Percentiles rank a stretch among this genome's conserved stretches.
Conservation (phyloP, 2,888 invertebrate genomes). For the Urechis unicinctus region DNA sequence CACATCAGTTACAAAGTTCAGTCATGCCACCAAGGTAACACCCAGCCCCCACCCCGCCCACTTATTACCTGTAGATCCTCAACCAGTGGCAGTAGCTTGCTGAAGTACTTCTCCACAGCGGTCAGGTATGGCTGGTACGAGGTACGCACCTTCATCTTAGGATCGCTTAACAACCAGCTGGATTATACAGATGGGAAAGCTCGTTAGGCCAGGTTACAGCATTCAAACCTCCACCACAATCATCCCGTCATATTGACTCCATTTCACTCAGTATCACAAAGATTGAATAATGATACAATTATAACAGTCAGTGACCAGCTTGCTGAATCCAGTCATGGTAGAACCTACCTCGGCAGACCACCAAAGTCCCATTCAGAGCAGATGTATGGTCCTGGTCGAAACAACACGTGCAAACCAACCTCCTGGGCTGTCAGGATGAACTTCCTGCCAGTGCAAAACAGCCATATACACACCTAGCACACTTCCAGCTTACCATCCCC, state of each 20-base stretch:
- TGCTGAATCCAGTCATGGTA: too few species aligned
- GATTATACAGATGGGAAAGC: neutral
- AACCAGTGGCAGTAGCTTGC: constrained; percentile 49
- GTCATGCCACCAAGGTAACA: too few species aligned
- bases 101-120: constrained; percentile 51
- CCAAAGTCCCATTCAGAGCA: constrained; percentile 50
- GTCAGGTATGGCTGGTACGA: constrained; percentile 49
- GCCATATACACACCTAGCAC: too few species aligned
- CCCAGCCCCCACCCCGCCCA: too few species aligned
- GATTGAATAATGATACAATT: too few species aligned
- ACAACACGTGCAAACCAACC: constrained; percentile 41
- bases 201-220: too few species aligned
- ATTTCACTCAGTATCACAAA: too few species aligned
- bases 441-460: constrained; percentile 25
- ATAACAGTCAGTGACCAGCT: too few species aligned
- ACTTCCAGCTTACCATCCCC: too few species aligned
- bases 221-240: neutral
- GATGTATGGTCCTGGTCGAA: constrained; percentile 48
- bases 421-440: constrained; percentile 37
- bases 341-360: constrained; percentile 44
- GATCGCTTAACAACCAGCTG: constrained; percentile 56
- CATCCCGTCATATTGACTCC: neutral
- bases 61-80: constrained; percentile 51
- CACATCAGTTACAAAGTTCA: neutral
- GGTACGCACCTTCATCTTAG: constrained; percentile 54